A percentile compares a stretch with the other conserved stretches of the same genome.
phyloP scores from a whole-genome alignment of 2,797 vertebrate species.

The Pseudomugil gertrudae region DNA sequence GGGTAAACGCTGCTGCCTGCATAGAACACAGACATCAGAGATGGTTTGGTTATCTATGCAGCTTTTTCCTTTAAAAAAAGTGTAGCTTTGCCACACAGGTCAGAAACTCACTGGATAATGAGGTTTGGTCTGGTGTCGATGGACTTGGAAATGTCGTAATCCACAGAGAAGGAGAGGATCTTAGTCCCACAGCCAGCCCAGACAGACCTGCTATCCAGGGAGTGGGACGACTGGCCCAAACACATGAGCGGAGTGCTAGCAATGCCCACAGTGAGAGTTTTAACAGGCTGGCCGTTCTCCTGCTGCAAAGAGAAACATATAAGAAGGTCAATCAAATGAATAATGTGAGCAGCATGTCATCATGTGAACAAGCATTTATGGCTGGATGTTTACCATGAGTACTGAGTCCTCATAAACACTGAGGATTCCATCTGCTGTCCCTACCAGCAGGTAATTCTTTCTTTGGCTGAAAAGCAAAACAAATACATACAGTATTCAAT shows the following conservation, averaged over 20 bases:
- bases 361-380: background rate
- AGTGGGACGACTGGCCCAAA: constrained; percentile 83
- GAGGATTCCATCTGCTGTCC: constrained; percentile 90
- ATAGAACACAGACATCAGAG: background rate
- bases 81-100: background rate
- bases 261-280: constrained; percentile 84
- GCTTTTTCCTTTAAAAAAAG: background rate
- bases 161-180: constrained; percentile 85
- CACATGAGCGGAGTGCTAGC: constrained; percentile 89
- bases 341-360: background rate
- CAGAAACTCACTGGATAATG: constrained; percentile 83
- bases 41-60: too few relatives aligned
- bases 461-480: constrained; percentile 60
- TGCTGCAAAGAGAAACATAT: constrained; percentile 65
- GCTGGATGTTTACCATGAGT: constrained; percentile 82
- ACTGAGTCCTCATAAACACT: constrained; percentile 90
- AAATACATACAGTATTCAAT: background rate
- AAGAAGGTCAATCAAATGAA: background rate
- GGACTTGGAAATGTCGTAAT: constrained; percentile 86
- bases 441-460: constrained; percentile 89
- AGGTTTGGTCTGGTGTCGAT: constrained; percentile 88
- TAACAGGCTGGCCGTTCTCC: constrained; percentile 86
- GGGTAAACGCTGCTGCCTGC: constrained; percentile 81
- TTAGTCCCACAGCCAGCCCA: constrained; percentile 94
- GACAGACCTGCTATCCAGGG: constrained; percentile 81